Conservation (phyloP, 1,140 invertebrate species). For the honey bee (Apis mellifera) region DNA sequence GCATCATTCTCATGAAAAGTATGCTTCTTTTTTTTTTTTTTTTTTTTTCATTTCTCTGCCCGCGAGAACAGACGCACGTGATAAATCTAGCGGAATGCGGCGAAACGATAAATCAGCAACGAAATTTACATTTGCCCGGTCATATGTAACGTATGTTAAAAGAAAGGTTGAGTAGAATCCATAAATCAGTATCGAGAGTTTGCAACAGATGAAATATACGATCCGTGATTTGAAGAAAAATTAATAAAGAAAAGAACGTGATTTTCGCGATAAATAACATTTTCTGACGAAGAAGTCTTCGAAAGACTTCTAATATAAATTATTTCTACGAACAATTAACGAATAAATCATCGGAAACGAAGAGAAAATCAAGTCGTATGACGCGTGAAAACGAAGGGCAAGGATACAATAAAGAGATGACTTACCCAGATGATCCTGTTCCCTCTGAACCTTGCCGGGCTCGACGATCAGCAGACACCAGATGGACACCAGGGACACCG, state of each 20-base stretch:
- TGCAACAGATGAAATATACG: neutral
- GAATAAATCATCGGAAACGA: neutral
- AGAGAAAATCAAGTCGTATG: neutral
- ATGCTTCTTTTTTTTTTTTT: no score
- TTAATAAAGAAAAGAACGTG: no score
- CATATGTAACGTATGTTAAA: neutral
- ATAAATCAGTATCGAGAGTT: constrained; percentile 14
- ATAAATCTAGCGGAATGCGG: constrained; percentile 25
- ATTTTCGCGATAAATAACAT: no score
- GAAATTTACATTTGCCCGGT: constrained; percentile 28
- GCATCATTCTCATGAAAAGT: no score
- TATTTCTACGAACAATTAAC: no score
- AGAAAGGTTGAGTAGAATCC: neutral
- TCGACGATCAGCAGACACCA: constrained; percentile 50
- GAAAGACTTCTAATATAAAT: no score
- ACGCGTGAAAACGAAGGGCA: neutral
- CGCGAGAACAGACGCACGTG: neutral
- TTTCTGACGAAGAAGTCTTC: no score
- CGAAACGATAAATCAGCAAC: constrained; percentile 31
- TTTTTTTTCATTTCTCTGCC: no score
- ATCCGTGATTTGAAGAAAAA: no score
- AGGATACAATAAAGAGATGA: constrained; percentile 19
- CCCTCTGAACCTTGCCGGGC: constrained; percentile 24
- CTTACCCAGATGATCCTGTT: constrained; percentile 45
- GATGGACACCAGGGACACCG: constrained; percentile 50